Evolutionary conservation across 2,888 invertebrate genomes (phyloP), one percentile per base, ranked within the genome.

Genomic region (Hedya salicella): DNA sequence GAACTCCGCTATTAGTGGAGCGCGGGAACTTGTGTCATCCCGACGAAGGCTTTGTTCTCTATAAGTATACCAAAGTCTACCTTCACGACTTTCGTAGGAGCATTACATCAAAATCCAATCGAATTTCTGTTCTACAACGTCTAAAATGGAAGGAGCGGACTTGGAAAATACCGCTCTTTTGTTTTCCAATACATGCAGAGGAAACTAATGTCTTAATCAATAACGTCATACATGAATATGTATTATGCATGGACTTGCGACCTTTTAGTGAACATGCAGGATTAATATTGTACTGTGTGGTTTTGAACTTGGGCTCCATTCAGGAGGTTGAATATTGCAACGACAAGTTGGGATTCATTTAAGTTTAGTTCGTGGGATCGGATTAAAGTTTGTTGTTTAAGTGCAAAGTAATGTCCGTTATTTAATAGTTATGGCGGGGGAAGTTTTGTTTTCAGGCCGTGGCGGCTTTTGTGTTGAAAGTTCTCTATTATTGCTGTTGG

Each of bases 321-420:
- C 5, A 25, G 6, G 30, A 25, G 16, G 42, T 40, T 40, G 40
- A 56, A 56, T 39, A 19, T 44, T 9, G 19, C 32, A 32, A 6
- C 36, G 52, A 6, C 36, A 25, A 56, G 30, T 56, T 42, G 56
- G 56, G 9, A 56, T 56, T 44, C 6, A 56, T 56, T 13, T 30
- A 56, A 30, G 16, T 42, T 44, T 14, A 56, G 56, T 30, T 56
- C 42, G 30, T 13, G 14, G 36, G 11, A 9, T 25, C 25, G 39
- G 16, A 42, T 8, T 44, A 16, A 56, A 56, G 56, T 56, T 56
- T 1, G 42, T 56, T 1, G 42, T 14, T 9, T 13, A 32, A 17
- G 16, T 44, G 30, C 16, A 16, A 56, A 44, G 11, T 30, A 13
- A 56, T 56, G 56, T 56, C 16, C 8, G 21, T 16, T 11, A 42